A percentile compares a stretch with the other conserved stretches of the same genome.
Conservation (phyloP, 37 sponge, comb jelly and placozoan species). For the Ephydatia muelleri region DNA sequence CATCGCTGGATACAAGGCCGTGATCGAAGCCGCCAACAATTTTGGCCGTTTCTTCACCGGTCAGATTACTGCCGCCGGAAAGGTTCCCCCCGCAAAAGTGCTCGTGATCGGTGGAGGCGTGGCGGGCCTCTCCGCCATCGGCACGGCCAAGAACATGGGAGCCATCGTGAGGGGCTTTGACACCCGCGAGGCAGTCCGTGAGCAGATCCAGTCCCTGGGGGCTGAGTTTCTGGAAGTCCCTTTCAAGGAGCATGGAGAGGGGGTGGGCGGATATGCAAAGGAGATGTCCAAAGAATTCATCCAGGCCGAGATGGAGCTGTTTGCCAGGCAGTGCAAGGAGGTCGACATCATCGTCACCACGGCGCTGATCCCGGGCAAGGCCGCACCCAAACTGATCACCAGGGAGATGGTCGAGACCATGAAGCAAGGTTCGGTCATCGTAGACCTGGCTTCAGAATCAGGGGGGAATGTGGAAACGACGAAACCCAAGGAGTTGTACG, state of each 20-base stretch:
- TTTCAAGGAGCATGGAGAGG: slow-evolving; percentile 87
- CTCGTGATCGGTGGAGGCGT: slow-evolving; percentile 94
- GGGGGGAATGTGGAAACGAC: slow-evolving; percentile 93
- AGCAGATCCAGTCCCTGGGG: slow-evolving; percentile 88
- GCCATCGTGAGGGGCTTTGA: slow-evolving; percentile 93
- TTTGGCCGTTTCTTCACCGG: slow-evolving; percentile 96
- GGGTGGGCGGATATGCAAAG: slow-evolving; percentile 92
- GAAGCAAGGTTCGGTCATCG: slow-evolving; percentile 93
- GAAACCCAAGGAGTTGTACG: slow-evolving; percentile 74
- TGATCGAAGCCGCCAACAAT: slow-evolving; percentile 89
- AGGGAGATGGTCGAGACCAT: slow-evolving; percentile 90
- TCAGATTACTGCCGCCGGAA: slow-evolving; percentile 94
- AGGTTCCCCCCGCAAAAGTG: slow-evolving; percentile 93
- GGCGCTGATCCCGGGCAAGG: slow-evolving; percentile 94
- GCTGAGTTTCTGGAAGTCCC: slow-evolving; percentile 92
- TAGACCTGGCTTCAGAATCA: slow-evolving; percentile 92
- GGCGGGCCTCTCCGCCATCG: slow-evolving; percentile 86
- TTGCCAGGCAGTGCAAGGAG: slow-evolving; percentile 91
- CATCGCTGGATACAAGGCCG: slow-evolving; percentile 94
- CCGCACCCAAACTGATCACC: slow-evolving; percentile 87
- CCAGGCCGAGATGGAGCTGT: slow-evolving; percentile 92
- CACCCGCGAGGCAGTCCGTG: slow-evolving; percentile 87
- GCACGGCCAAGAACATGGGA: slow-evolving; percentile 94
- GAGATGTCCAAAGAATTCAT: slow-evolving; percentile 93
- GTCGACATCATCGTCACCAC: slow-evolving; percentile 92